A percentile compares a stretch with the other conserved stretches of the same genome.
Evolutionary conservation across 1,140 invertebrate species (phyloP).

Genomic region (Ephestia elutella): DNA sequence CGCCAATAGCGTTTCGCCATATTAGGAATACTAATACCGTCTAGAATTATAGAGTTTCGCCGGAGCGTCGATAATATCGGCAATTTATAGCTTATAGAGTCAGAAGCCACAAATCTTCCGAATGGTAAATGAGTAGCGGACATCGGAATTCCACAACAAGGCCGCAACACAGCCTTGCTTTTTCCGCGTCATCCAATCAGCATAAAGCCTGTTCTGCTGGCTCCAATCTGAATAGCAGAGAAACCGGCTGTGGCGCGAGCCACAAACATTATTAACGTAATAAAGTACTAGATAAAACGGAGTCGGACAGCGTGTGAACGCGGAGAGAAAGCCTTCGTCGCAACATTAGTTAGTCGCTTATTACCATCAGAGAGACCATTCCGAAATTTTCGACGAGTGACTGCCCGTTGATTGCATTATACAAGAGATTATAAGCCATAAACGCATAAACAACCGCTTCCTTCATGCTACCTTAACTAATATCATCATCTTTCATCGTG

Average conservation of each 20-base stretch:
- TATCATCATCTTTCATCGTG: too few relatives aligned
- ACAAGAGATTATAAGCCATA: conserved; percentile 7
- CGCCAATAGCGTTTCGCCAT: conserved; percentile 23
- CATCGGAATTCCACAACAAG: conserved; percentile 54
- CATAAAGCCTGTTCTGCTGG: conserved; percentile 46
- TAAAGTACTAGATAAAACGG: conserved; percentile 68
- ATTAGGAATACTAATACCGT: conserved; percentile 21
- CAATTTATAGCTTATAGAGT: conserved; percentile 6
- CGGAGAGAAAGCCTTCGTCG: conserved; percentile 62
- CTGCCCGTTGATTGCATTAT: conserved; percentile 34
- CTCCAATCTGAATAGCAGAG: conserved; percentile 51
- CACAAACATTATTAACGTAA: conserved; percentile 63
- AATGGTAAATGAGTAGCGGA: conserved; percentile 32
- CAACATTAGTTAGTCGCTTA: conserved; percentile 56
- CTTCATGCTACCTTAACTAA: too few relatives aligned
- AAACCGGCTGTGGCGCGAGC: conserved; percentile 63
- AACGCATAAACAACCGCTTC: background rate
- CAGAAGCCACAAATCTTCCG: conserved; percentile 23
- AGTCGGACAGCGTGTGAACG: conserved; percentile 68
- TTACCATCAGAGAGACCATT: conserved; percentile 47
- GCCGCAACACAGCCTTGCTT: conserved; percentile 56
- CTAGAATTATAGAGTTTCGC: conserved; percentile 3
- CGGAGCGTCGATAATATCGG: background rate
- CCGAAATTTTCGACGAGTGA: conserved; percentile 29
- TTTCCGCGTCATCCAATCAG: conserved; percentile 64